Evolutionary conservation across 2,797 vertebrate genomes (phyloP), one percentile per base, ranked within the genome.

Genomic region (Melanotaenia trifasciata): DNA sequence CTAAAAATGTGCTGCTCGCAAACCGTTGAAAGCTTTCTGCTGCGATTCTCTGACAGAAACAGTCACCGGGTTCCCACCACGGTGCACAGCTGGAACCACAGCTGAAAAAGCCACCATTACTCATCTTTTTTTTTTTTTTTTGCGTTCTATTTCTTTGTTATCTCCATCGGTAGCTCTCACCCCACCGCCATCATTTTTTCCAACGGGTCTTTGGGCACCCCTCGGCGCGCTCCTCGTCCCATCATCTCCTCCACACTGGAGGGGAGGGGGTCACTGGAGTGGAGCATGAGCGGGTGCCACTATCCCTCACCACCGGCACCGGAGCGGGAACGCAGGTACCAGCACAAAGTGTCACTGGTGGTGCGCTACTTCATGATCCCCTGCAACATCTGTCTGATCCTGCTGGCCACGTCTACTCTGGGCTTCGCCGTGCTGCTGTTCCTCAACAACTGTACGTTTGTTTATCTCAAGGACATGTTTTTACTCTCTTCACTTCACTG

Each of bases 341-440:
- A 97, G 90, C 97, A 96, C 84, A 97, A 98, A 87, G 97, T 97
- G 76, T 99, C 98, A 50, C 81, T 98, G 95, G 96, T 98, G 79
- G 97, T 99, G 69, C 96, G 97, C 0, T 98, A 98, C 86, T 97
- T 99, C 90, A 99, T 98, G 96, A 96, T 99, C 82, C 98, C 98
- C 1, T 99, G 98, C 94, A 99, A 99, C 94, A 97, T 97, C 91
- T 99, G 98, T 89, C 95, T 99, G 86, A 99, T 99, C 90, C 96
- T 99, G 78, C 92, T 99, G 94, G 98, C 98, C 82, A 96, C 95
- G 0, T 96, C 96, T 7, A 98, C 97, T 0, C 95, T 99, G 86
- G 97, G 97, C 71, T 97, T 98, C 36, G 98, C 98, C 0, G 96
- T 97, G 74, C 96, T 99, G 59, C 97, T 99, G 64, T 98, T 98